phyloP scores from a whole-genome alignment of 2,113 vertebrate genomes.

The Neoarius graeffei region DNA sequence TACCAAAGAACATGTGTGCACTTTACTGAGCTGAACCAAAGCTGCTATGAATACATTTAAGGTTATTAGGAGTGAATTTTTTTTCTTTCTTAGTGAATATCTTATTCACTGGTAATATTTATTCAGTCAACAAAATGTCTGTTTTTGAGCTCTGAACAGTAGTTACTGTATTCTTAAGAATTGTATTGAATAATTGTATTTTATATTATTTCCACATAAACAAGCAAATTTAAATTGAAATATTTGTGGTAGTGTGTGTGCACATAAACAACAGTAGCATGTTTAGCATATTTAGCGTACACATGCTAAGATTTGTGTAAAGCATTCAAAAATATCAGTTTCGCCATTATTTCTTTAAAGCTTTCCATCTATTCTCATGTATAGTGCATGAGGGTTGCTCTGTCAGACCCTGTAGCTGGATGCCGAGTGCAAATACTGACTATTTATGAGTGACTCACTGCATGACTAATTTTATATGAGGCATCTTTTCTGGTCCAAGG shows the following conservation, averaged over 20 bases:
- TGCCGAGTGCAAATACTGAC: constrained; percentile 49
- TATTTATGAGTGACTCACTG: constrained; percentile 59
- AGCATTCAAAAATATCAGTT: constrained; percentile 10
- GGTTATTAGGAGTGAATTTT: background rate
- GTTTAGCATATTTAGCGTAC: background rate
- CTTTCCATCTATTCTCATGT: constrained; percentile 49
- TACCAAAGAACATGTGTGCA: background rate
- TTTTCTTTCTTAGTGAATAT: constrained; percentile 1
- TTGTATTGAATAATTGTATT: background rate
- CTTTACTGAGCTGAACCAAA: background rate
- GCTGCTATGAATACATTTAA: background rate
- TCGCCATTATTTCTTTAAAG: constrained; percentile 49
- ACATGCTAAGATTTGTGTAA: background rate
- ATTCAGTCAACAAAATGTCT: background rate
- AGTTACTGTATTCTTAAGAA: background rate
- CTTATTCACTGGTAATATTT: background rate
- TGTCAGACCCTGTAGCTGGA: constrained; percentile 46
- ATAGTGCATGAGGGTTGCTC: constrained; percentile 56
- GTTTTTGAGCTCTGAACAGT: constrained; percentile 30
- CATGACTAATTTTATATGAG: constrained; percentile 58
- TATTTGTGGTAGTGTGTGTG: background rate
- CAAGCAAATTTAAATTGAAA: constrained; percentile 35
- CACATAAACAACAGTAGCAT: background rate
- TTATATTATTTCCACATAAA: constrained; percentile 19
- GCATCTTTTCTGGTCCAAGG: constrained; percentile 38